These are phyloP conservation scores for Caranx melampygus DNA, from an alignment of 2,113 vertebrate genomes.

Conservation along the genomic window DNA sequence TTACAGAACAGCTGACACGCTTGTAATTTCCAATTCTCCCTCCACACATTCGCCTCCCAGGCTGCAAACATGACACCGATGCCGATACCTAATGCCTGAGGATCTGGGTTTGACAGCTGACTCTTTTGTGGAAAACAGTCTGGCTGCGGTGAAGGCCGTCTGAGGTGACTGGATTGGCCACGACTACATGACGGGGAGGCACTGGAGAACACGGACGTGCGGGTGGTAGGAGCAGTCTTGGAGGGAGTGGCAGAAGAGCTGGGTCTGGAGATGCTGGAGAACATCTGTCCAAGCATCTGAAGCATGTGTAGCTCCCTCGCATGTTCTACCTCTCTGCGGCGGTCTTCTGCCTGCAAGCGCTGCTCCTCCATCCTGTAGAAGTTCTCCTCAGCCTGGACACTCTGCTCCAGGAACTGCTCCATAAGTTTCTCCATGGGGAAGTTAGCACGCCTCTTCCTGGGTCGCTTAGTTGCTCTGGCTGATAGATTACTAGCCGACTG, in stretches of 20 bases:
- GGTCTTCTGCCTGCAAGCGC: conserved; percentile 89
- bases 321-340: conserved; percentile 88
- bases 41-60: conserved; percentile 17
- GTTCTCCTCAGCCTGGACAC: conserved; percentile 88
- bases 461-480: conserved; percentile 82
- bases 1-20: conserved; percentile 13
- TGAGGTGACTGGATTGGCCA: conserved; percentile 40
- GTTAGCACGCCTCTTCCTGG: conserved; percentile 85
- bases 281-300: conserved; percentile 93
- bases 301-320: conserved; percentile 91
- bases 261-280: conserved; percentile 84
- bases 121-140: conserved; percentile 70
- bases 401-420: conserved; percentile 93
- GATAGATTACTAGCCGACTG: conserved; percentile 69
- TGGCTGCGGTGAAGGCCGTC: conserved; percentile 49
- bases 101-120: conserved; percentile 77
- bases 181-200: conserved; percentile 41
- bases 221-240: conserved; percentile 72
- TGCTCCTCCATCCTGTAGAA: conserved; percentile 91
- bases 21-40: conserved; percentile 12
- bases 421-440: conserved; percentile 91
- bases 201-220: conserved; percentile 54
- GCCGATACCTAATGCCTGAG: conserved; percentile 86
- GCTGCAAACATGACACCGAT: conserved; percentile 23
- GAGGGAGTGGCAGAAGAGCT: conserved; percentile 61